Evolutionary conservation across 1,140 invertebrate species (phyloP).

Genomic region (Drosophila kohkoa): DNA sequence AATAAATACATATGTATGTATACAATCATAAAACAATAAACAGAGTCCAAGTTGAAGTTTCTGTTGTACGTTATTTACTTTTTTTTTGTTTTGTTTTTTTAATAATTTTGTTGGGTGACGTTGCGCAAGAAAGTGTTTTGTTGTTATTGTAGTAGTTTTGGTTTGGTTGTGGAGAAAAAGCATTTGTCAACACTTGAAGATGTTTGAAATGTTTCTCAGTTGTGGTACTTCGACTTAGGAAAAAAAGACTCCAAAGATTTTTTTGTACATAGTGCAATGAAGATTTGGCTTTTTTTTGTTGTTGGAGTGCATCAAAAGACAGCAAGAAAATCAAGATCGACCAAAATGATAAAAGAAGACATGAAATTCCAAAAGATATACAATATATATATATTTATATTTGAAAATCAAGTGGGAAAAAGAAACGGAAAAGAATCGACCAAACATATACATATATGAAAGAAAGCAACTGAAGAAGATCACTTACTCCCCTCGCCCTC

Average conservation of each 20-base stretch:
- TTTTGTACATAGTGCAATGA: slow-evolving; percentile 72
- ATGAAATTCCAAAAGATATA: slow-evolving; percentile 20
- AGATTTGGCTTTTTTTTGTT: slow-evolving; percentile 47
- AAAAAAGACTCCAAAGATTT: slow-evolving; percentile 39
- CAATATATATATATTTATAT: neutral
- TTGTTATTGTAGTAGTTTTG: slow-evolving; percentile 12
- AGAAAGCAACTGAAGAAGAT: slow-evolving; percentile 31
- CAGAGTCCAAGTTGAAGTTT: slow-evolving; percentile 48
- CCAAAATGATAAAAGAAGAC: slow-evolving; percentile 15
- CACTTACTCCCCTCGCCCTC: slow-evolving; percentile 22
- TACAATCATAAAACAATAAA: slow-evolving; percentile 35
- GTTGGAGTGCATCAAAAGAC: slow-evolving; percentile 69
- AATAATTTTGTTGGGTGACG: slow-evolving; percentile 25
- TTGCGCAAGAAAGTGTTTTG: slow-evolving; percentile 45
- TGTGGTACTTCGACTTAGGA: slow-evolving; percentile 30
- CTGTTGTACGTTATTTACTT: slow-evolving; percentile 24
- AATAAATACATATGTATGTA: slow-evolving; percentile 21
- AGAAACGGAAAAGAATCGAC: slow-evolving; percentile 13
- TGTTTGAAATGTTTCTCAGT: slow-evolving; percentile 42
- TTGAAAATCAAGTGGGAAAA: neutral
- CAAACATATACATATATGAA: slow-evolving; percentile 19
- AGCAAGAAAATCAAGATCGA: slow-evolving; percentile 46
- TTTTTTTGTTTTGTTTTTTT: neutral
- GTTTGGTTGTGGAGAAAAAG: slow-evolving; percentile 41
- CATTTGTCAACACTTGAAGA: slow-evolving; percentile 64